These are phyloP conservation scores for Melanaphis sacchari DNA, from an alignment of 1,140 invertebrate genomes.

Conservation along the genomic window DNA sequence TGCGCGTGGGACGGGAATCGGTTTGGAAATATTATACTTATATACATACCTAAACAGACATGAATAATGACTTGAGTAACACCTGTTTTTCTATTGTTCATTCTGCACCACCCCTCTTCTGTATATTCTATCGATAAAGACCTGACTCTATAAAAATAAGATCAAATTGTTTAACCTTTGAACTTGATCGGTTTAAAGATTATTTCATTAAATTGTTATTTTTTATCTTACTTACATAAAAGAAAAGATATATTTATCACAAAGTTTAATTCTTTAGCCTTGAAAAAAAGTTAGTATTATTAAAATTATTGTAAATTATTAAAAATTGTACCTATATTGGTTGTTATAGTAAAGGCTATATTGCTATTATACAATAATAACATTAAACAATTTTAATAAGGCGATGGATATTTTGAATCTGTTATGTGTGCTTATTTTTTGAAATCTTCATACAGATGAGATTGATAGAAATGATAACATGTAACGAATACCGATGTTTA, in stretches of 20 bases:
- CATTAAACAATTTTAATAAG: background rate
- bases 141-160: background rate
- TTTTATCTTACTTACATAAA: background rate
- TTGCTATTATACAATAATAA: background rate
- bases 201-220: background rate
- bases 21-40: background rate
- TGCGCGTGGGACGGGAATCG: background rate
- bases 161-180: conserved; percentile 25
- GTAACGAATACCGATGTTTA: background rate
- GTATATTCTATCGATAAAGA: background rate
- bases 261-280: background rate
- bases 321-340: background rate
- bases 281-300: background rate
- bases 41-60: background rate
- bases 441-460: background rate
- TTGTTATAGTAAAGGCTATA: background rate
- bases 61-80: conserved; percentile 28
- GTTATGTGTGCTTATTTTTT: background rate
- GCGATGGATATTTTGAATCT: background rate
- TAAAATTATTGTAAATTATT: background rate
- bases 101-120: background rate
- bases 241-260: background rate
- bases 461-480: background rate
- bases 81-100: conserved; percentile 44
- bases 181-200: background rate